Evolutionary conservation across 2,797 vertebrate species (phyloP).

Genomic region (Chelidonichthys spinosus): DNA sequence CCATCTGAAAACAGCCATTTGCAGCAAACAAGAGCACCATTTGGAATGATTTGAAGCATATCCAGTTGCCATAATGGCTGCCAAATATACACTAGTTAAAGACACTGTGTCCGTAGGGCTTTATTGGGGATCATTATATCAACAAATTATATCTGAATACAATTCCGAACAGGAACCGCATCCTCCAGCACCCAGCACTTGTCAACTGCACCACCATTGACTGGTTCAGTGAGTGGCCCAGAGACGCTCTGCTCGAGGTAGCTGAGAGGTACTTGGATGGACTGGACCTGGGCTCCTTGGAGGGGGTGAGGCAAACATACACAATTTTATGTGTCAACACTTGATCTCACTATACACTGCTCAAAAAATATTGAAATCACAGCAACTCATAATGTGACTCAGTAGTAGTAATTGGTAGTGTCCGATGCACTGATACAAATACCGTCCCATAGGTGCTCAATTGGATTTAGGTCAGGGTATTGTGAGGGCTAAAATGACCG

Average conservation of each 20-base stretch:
- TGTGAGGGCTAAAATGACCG: too few species aligned
- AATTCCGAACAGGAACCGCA: slow-evolving; percentile 80
- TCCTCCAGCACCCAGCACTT: slow-evolving; percentile 92
- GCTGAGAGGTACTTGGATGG: slow-evolving; percentile 89
- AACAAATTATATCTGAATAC: slow-evolving; percentile 1
- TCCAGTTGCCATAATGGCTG: background rate
- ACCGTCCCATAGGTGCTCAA: too few species aligned
- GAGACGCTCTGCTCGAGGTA: slow-evolving; percentile 90
- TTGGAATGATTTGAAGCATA: background rate
- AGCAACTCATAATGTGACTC: too few species aligned
- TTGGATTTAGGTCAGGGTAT: too few species aligned
- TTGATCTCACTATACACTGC: background rate
- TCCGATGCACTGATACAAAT: too few species aligned
- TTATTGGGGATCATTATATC: background rate
- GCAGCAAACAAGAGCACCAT: background rate
- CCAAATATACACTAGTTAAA: slow-evolving; percentile 7
- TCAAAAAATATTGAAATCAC: too few species aligned
- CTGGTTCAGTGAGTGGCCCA: slow-evolving; percentile 94
- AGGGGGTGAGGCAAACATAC: slow-evolving; percentile 79
- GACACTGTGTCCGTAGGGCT: background rate
- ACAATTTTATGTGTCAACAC: background rate
- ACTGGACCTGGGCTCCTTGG: slow-evolving; percentile 82
- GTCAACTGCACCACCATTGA: slow-evolving; percentile 93
- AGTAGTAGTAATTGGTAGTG: too few species aligned
- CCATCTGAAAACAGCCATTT: background rate